Evolutionary conservation across 2,888 invertebrate genomes (phyloP), one percentile per base, ranked within the genome.

Genomic region (Tetramorium bicarinatum): DNA sequence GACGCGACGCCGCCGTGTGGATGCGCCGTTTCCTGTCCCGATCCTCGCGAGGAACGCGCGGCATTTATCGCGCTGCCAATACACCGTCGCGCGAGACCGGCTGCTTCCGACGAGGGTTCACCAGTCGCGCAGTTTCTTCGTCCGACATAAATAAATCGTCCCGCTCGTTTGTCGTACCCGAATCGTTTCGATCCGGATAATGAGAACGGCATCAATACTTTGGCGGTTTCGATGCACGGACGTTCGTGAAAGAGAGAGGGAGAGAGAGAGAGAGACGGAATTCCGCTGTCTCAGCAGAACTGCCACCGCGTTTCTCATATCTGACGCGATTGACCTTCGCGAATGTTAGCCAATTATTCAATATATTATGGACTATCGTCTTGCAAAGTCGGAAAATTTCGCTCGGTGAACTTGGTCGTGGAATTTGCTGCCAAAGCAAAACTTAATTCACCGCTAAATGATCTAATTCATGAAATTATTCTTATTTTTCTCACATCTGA

Each of bases 11-110:
- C 59, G 44, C 66, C 66, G 44, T 41, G 64, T 71, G 59, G 72
- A 79, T 72, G 59, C 79, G 74, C 47, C 79, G 79, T 79, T 79
- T 79, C 79, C 79, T 79, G 79, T 79, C 79, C 74, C 47, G 79
- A 79, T 79, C 74, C 47, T 79, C 56, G 21, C 61, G 74, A 41
- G 72, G 44, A 54, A 34, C 64, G 49, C 77, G 77, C 67, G 21
- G 71, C 44, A 47, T 79, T 79, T 79, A 79, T 79, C 79, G 79
- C 72, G 72, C 59, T 71, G 72, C 79, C 79, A 59, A 79, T 79
- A 71, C 44, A 44, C 67, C 64, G 49, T 25, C 29, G 38, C 47
- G 47, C 71, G 49, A n/a, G 15, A 21, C 11, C 49, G 52, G 15
- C 59, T n/a, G 72, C 47, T 71, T 79, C 74, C 79, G 72, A 79